A percentile compares a stretch with the other conserved stretches of the same genome.
phyloP scores from a whole-genome alignment of 23 tunicate species.

The Halocynthia roretzi region DNA sequence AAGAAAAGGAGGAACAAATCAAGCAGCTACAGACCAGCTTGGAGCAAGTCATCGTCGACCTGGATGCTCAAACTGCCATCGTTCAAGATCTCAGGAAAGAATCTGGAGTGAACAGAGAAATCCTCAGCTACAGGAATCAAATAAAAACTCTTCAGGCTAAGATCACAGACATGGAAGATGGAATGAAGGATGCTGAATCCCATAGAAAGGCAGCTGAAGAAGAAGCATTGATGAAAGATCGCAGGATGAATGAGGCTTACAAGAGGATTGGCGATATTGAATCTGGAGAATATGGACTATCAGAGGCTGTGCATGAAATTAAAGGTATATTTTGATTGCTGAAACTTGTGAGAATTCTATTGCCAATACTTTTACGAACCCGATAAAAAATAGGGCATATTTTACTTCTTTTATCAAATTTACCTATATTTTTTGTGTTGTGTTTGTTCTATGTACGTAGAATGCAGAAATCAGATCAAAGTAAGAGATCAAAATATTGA shows the following conservation, averaged over 20 bases:
- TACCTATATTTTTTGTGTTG: not conserved
- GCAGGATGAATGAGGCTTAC: slow-evolving; percentile 57
- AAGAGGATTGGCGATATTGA: slow-evolving; percentile 52
- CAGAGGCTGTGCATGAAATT: slow-evolving; percentile 87
- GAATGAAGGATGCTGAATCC: slow-evolving; percentile 27
- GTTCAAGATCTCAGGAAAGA: slow-evolving; percentile 76
- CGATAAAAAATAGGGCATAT: not conserved
- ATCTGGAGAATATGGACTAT: slow-evolving; percentile 85
- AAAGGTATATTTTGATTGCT: slow-evolving; percentile 42
- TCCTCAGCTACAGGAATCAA: slow-evolving; percentile 49
- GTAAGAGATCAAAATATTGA: slow-evolving; percentile 57
- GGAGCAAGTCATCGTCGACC: slow-evolving; percentile 52
- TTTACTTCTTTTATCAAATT: too few relatives aligned
- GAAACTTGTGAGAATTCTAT: not conserved
- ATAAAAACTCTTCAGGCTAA: slow-evolving; percentile 28
- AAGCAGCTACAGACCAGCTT: slow-evolving; percentile 50
- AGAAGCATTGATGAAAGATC: slow-evolving; percentile 66
- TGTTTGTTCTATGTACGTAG: slow-evolving; percentile 13
- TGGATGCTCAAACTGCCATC: slow-evolving; percentile 81
- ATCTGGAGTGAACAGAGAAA: slow-evolving; percentile 67
- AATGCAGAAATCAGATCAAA: slow-evolving; percentile 46
- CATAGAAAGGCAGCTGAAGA: slow-evolving; percentile 58
- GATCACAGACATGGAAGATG: slow-evolving; percentile 12
- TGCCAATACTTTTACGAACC: not conserved
- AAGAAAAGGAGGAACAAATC: slow-evolving; percentile 44